These are phyloP conservation scores for Tautogolabrus adspersus DNA, from an alignment of 2,113 vertebrate species.

Conservation along the genomic window DNA sequence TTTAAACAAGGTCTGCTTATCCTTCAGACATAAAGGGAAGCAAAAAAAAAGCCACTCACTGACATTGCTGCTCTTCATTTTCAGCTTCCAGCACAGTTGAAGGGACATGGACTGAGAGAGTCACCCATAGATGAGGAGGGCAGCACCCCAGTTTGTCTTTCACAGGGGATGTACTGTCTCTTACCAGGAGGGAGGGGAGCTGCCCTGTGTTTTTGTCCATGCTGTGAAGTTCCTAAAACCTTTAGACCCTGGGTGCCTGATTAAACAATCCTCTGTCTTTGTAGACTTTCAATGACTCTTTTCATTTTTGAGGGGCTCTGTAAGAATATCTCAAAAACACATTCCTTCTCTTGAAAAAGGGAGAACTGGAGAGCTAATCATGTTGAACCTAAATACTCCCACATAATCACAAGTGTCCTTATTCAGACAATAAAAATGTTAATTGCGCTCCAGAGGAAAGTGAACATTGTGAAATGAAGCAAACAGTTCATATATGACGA, in stretches of 20 bases:
- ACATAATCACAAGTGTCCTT: conserved; percentile 62
- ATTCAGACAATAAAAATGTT: conserved; percentile 74
- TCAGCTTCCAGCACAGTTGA: conserved; percentile 15
- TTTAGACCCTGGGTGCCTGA: conserved; percentile 26
- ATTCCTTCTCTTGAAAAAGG: conserved; percentile 46
- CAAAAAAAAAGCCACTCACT: conserved; percentile 57
- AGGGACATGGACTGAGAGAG: conserved; percentile 37
- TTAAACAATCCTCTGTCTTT: conserved; percentile 51
- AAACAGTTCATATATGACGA: neutral
- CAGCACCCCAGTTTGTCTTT: conserved; percentile 32
- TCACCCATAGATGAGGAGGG: conserved; percentile 55
- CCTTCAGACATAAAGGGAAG: too few relatives aligned
- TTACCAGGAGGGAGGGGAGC: neutral
- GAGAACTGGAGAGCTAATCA: conserved; percentile 12
- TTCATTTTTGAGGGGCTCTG: conserved; percentile 25
- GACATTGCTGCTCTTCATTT: conserved; percentile 44
- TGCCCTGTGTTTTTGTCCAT: conserved; percentile 20
- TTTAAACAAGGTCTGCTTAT: neutral
- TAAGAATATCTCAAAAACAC: conserved; percentile 54
- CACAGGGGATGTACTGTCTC: conserved; percentile 54
- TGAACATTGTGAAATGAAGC: conserved; percentile 4
- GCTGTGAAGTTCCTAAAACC: conserved; percentile 37
- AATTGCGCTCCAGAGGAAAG: conserved; percentile 66
- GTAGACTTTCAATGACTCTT: conserved; percentile 28
- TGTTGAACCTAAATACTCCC: too few relatives aligned